phyloP scores from a whole-genome alignment of 2,888 invertebrate species.

The Gymnoscelis rufifasciata region DNA sequence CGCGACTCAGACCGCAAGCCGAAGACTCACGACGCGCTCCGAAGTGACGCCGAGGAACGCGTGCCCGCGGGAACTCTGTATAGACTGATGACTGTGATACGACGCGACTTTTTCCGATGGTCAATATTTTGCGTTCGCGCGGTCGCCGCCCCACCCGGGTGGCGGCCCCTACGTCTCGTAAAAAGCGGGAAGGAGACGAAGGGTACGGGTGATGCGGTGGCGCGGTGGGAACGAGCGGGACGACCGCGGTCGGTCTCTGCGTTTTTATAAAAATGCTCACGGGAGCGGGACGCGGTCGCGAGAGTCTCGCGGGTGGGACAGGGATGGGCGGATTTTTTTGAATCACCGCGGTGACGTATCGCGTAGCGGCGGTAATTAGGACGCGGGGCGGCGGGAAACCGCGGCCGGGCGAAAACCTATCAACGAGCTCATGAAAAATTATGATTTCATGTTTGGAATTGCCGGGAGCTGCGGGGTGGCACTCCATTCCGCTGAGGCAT shows the following conservation, averaged over 20 bases:
- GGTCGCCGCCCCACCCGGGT: constrained; percentile 76
- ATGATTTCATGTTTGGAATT: constrained; percentile 70
- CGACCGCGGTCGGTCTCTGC: constrained; percentile 73
- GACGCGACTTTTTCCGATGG: constrained; percentile 80
- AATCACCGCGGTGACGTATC: constrained; percentile 76
- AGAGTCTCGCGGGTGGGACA: constrained; percentile 49
- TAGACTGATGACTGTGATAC: constrained; percentile 80
- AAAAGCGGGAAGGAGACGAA: constrained; percentile 80
- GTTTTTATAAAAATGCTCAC: constrained; percentile 77
- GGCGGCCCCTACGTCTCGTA: constrained; percentile 79
- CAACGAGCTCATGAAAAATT: constrained; percentile 78
- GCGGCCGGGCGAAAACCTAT: constrained; percentile 77
- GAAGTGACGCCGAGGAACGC: constrained; percentile 69
- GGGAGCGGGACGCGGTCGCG: constrained; percentile 60
- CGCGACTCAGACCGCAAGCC: constrained; percentile 68
- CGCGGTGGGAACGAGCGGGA: constrained; percentile 73
- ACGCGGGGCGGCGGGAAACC: constrained; percentile 78
- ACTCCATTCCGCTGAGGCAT: constrained; percentile 58
- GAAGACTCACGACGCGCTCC: constrained; percentile 74
- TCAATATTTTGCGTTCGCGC: constrained; percentile 80
- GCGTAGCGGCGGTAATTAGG: constrained; percentile 75
- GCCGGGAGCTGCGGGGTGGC: constrained; percentile 54
- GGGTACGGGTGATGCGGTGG: constrained; percentile 66
- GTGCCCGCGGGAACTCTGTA: constrained; percentile 73
- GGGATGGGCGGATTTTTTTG: constrained; percentile 76